These are phyloP conservation scores for Musca vetustissima DNA, from an alignment of 1,140 invertebrate genomes.

Conservation along the genomic window DNA sequence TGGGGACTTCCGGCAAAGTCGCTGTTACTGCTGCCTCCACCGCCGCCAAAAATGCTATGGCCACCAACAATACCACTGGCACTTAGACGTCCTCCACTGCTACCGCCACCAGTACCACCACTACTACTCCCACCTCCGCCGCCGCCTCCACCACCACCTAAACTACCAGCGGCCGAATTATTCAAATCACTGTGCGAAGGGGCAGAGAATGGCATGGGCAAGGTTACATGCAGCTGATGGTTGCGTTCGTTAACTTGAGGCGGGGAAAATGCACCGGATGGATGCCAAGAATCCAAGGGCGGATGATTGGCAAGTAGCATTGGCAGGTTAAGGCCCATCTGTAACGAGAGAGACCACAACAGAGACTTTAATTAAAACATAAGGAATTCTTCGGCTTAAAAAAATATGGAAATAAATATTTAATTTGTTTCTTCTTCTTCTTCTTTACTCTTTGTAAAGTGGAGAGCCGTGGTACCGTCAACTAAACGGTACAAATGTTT, in stretches of 20 bases:
- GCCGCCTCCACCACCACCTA: neutral
- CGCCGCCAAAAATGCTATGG: constrained; percentile 33
- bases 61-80: constrained; percentile 25
- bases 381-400: neutral
- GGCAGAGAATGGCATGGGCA: constrained; percentile 38
- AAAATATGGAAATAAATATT: neutral
- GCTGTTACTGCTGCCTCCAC: constrained; percentile 47
- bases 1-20: constrained; percentile 47
- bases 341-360: constrained; percentile 25
- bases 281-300: constrained; percentile 48
- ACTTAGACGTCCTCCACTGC: neutral
- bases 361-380: neutral
- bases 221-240: constrained; percentile 38
- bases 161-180: neutral
- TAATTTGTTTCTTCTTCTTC: neutral
- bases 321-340: constrained; percentile 53
- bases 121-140: neutral
- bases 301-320: constrained; percentile 50
- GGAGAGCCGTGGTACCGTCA: no score
- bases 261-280: constrained; percentile 47
- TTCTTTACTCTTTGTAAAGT: no score
- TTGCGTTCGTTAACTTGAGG: constrained; percentile 35
- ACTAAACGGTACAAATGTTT: no score
- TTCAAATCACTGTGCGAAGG: constrained; percentile 23
- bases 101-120: neutral